Percentiles rank a stretch among this genome's conserved stretches.
Evolutionary conservation across 2,797 vertebrate genomes (phyloP).

Genomic region (Scyliorhinus canicula): DNA sequence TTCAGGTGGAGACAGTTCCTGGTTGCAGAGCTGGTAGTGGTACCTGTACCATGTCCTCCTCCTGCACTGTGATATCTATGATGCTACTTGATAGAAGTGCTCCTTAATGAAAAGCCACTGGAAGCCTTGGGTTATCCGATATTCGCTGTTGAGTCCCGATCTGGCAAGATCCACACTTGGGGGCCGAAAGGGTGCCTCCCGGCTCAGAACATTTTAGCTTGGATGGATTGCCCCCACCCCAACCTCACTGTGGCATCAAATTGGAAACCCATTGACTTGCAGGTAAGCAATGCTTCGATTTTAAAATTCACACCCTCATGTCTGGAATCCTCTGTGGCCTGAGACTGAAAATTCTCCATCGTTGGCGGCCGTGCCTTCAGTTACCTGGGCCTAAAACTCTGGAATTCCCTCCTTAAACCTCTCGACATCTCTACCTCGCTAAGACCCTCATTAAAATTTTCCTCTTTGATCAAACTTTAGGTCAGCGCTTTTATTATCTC

Average conservation of each 20-base stretch:
- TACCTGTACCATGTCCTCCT: background rate
- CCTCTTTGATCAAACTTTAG: background rate
- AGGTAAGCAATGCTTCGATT: background rate
- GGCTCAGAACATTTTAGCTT: background rate
- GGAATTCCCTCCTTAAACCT: background rate
- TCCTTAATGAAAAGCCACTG: background rate
- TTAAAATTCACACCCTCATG: background rate
- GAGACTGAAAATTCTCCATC: background rate
- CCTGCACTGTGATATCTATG: too few species aligned
- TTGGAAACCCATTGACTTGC: background rate
- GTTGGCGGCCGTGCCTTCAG: background rate
- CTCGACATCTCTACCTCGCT: background rate
- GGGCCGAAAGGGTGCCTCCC: background rate
- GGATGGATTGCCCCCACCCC: background rate
- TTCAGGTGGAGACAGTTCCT: background rate
- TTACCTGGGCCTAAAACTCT: background rate
- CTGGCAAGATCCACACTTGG: too few species aligned
- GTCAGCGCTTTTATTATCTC: background rate
- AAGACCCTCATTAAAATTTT: background rate
- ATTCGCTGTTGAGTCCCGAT: background rate
- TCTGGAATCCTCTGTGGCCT: background rate
- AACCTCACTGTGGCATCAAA: background rate
- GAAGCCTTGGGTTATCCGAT: accelerated
- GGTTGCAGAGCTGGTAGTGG: too few species aligned
- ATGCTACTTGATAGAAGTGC: background rate